Evolutionary conservation across 2,113 vertebrate genomes (phyloP).

Genomic region (Labeo rohita): DNA sequence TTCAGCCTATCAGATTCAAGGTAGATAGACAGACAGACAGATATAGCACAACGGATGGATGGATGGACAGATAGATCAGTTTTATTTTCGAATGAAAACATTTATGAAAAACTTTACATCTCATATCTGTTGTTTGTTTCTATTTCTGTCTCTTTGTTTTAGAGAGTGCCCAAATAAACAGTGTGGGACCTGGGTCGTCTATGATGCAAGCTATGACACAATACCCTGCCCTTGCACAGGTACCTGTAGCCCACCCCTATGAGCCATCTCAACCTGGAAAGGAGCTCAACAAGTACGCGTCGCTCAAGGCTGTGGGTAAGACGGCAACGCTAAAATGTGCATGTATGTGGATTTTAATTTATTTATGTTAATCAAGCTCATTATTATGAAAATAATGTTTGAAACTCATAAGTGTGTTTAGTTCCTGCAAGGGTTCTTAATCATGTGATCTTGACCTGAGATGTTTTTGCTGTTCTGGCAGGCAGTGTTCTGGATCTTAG

Average conservation of each 20-base stretch:
- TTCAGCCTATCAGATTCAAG: no score
- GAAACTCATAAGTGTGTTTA: not conserved
- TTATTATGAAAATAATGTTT: not conserved
- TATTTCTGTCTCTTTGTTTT: constrained; percentile 59
- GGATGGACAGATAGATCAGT: no score
- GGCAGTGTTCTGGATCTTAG: not conserved
- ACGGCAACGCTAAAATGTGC: not conserved
- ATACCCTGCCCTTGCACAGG: constrained; percentile 87
- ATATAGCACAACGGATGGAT: no score
- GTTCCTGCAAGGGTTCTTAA: not conserved
- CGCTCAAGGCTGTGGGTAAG: constrained; percentile 97
- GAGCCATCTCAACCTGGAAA: constrained; percentile 88
- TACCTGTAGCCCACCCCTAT: constrained; percentile 84
- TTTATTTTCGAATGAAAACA: not conserved
- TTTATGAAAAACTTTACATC: not conserved
- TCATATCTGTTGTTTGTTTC: not conserved
- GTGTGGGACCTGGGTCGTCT: constrained; percentile 89
- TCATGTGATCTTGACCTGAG: not conserved
- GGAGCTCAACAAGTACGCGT: constrained; percentile 96
- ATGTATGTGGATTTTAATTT: not conserved
- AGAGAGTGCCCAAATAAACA: constrained; percentile 95
- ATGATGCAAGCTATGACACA: constrained; percentile 61
- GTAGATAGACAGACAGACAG: no score
- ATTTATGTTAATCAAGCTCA: not conserved
- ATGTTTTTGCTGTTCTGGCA: not conserved